Evolutionary conservation across 2,888 invertebrate species (phyloP), one percentile per base, ranked within the genome.

Genomic region (Tortrix viridana): DNA sequence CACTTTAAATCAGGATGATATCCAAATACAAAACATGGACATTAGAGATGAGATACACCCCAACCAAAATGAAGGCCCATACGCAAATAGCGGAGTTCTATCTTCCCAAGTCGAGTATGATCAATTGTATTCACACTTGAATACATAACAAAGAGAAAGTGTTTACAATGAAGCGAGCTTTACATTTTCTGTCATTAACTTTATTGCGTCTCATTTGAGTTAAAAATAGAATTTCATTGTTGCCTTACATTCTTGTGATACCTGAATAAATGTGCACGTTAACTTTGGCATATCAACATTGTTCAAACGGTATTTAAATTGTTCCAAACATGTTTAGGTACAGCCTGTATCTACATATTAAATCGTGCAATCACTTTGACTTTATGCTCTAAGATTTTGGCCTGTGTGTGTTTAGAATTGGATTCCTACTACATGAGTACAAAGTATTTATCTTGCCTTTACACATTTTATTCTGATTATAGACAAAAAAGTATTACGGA

Each of bases 81-180:
- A 69, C 52, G 60, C 57, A 3, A 65, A 52, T 20, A 71, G 74
- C 48, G 65, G 66, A 52, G 67, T 70, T 20, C 26, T 58, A 12
- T 47, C 44, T 32, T 52, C 46, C 5, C 48, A 50, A 52, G n/a
- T 52, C 4, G 50, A 56, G 48, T 57, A 52, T 41, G 62, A 62
- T 38, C 57, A 52, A 41, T 19, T 52, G 12, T 62, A 62, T 50
- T 62, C 62, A 18, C 46, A 57, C 26, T 48, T 23, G 37, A 44
- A 16, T 18, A 44, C 19, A 16, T 48, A 48, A 41, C 41, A 41
- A 41, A 41, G 41, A 41, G 41, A 41, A 41, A 49, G 49, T 32
- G 26, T 41, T 19, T 26, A 49, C 26, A 26, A 49, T 26, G 12
- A n/a, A 49, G 18, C 32, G 32, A 49, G 49, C 26, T 50, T 44